These are phyloP conservation scores for Gonioctena quinquepunctata DNA, from an alignment of 1,140 invertebrate genomes.

Conservation along the genomic window DNA sequence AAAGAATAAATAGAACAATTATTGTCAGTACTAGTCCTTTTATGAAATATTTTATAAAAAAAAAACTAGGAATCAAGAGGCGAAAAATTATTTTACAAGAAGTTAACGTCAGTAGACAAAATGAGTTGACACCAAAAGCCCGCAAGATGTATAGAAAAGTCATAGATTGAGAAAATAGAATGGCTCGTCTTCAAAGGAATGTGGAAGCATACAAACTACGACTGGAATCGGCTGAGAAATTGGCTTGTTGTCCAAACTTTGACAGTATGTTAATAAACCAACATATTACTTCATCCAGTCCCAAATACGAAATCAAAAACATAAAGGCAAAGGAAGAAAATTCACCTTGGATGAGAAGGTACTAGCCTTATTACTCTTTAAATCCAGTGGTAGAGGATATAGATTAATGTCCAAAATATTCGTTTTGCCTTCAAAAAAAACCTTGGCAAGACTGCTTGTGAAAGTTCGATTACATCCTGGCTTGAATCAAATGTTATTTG, in stretches of 20 bases:
- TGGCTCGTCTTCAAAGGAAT: neutral
- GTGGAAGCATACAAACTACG: too few species aligned
- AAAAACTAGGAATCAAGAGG: neutral
- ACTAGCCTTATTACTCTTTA: slow-evolving; percentile 22
- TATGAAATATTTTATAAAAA: too few species aligned
- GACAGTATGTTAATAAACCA: slow-evolving; percentile 1
- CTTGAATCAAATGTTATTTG: neutral
- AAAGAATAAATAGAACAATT: too few species aligned
- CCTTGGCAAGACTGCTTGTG: slow-evolving; percentile 23
- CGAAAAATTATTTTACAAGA: neutral
- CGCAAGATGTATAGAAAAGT: neutral
- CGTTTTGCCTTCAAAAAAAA: slow-evolving; percentile 23
- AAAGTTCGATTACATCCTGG: slow-evolving; percentile 7
- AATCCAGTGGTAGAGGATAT: slow-evolving; percentile 27
- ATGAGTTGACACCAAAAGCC: neutral
- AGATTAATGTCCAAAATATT: slow-evolving; percentile 29
- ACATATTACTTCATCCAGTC: slow-evolving; percentile 17
- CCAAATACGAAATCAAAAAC: slow-evolving; percentile 21
- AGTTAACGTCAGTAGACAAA: neutral
- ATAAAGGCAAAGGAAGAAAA: slow-evolving; percentile 20
- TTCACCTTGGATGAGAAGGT: slow-evolving; percentile 33
- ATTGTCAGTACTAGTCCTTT: too few species aligned
- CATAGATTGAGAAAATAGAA: neutral
- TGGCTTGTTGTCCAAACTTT: neutral
- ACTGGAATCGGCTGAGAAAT: neutral